Conservation (phyloP, 2,888 invertebrate species). For the Clusia tigrina region DNA sequence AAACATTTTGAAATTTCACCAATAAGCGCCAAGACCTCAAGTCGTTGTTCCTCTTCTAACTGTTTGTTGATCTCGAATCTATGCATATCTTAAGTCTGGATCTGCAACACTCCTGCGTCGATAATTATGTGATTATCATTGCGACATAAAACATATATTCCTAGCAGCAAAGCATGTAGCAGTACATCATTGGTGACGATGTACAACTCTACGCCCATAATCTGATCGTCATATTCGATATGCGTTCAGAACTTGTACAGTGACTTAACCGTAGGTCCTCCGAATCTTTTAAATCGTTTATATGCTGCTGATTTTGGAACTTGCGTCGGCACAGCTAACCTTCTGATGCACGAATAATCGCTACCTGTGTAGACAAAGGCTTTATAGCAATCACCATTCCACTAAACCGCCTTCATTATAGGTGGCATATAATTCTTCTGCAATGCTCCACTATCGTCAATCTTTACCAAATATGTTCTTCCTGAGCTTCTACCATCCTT, state of each 20-base stretch:
- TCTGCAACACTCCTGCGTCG: conserved; percentile 29
- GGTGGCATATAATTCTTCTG: not conserved
- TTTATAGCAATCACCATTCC: not conserved
- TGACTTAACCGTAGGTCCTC: conserved; percentile 27
- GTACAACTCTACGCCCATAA: conserved; percentile 11
- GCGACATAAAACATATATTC: conserved; percentile 28
- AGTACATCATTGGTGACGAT: conserved; percentile 30
- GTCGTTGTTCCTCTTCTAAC: conserved; percentile 10
- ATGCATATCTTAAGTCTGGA: conserved; percentile 12
- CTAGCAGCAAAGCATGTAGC: conserved; percentile 24
- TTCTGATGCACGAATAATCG: conserved; percentile 21
- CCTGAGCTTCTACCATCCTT: not conserved
- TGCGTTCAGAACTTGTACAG: conserved; percentile 18
- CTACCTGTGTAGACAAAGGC: conserved; percentile 30
- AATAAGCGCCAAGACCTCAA: not conserved
- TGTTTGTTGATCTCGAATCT: conserved; percentile 7
- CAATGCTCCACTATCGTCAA: too few relatives aligned
- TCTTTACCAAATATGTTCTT: too few relatives aligned
- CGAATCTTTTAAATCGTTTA: conserved; percentile 31
- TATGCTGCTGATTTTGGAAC: not conserved
- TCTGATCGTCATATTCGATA: conserved; percentile 19
- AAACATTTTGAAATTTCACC: conserved; percentile 14
- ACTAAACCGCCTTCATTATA: conserved; percentile 20
- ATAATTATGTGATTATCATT: conserved; percentile 22
- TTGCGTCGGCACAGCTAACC: conserved; percentile 11